Percentiles rank a stretch among this genome's conserved stretches.
These are phyloP conservation scores for Ethmia dodecea DNA, from an alignment of 2,888 invertebrate genomes.

Conservation along the genomic window DNA sequence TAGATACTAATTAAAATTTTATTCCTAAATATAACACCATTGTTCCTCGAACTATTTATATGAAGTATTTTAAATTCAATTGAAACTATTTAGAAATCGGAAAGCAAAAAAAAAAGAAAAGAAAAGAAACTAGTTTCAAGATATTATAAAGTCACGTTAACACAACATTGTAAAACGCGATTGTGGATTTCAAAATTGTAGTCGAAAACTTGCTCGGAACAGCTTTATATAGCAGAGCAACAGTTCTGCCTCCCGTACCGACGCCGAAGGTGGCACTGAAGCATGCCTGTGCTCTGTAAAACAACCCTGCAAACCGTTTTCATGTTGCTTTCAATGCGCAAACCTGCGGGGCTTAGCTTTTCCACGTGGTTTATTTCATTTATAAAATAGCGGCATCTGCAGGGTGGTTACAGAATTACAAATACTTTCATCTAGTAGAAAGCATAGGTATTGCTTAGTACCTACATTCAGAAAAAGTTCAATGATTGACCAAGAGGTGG, in stretches of 20 bases:
- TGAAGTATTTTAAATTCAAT: too few relatives aligned
- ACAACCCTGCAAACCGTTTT: conserved; percentile 49
- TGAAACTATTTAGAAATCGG: too few relatives aligned
- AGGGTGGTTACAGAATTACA: conserved; percentile 18
- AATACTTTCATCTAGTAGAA: too few relatives aligned
- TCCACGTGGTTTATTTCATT: conserved; percentile 43
- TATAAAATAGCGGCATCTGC: conserved; percentile 35
- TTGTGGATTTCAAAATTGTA: conserved; percentile 23
- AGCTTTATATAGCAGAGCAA: conserved; percentile 16
- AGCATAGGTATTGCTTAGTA: too few relatives aligned
- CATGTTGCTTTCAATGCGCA: conserved; percentile 57
- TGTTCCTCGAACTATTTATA: too few relatives aligned
- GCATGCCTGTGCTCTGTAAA: conserved; percentile 29
- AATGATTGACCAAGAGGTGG: too few relatives aligned
- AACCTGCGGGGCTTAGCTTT: conserved; percentile 52
- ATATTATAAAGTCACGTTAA: too few relatives aligned
- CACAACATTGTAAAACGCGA: not conserved
- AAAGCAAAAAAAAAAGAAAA: too few relatives aligned
- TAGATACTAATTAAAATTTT: too few relatives aligned
- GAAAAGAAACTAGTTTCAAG: too few relatives aligned
- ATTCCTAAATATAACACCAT: too few relatives aligned
- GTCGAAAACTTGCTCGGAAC: conserved; percentile 45
- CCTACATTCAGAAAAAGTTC: too few relatives aligned
- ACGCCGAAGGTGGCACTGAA: conserved; percentile 56
- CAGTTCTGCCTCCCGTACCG: conserved; percentile 34